phyloP scores from a whole-genome alignment of 2,888 invertebrate genomes.

The Hirtodrosophila trivittata region DNA sequence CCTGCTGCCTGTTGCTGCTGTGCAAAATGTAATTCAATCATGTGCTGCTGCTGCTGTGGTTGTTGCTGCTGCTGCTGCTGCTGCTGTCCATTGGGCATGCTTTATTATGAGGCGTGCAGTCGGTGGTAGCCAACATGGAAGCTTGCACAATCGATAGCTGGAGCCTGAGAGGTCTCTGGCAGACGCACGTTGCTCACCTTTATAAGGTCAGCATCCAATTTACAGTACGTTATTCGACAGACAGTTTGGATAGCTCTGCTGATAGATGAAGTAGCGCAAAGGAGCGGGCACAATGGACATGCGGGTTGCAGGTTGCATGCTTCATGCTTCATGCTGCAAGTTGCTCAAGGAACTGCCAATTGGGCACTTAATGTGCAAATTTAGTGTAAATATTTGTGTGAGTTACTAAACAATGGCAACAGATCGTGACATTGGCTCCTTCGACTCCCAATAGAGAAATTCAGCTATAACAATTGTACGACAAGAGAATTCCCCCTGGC shows the following conservation, averaged over 20 bases:
- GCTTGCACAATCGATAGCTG: conserved; percentile 66
- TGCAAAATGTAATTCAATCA: conserved; percentile 77
- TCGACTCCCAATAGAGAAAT: conserved; percentile 1
- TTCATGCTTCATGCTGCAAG: conserved; percentile 9
- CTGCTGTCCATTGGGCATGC: conserved; percentile 57
- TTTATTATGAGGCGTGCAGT: conserved; percentile 61
- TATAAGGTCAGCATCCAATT: conserved; percentile 78
- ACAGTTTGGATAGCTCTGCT: conserved; percentile 20
- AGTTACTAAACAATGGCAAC: conserved; percentile 28
- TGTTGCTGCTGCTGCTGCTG: conserved; percentile 26
- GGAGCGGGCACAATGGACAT: conserved; percentile 14
- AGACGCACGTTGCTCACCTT: conserved; percentile 82
- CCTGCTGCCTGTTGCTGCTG: conserved; percentile 49
- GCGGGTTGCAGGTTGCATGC: conserved; percentile 4
- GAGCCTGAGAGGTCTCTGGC: conserved; percentile 37
- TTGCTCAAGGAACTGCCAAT: conserved; percentile 22
- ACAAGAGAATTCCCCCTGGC: too few relatives aligned
- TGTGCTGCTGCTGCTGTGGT: conserved; percentile 36
- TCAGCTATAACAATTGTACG: conserved; percentile 1
- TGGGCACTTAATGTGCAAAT: conserved; percentile 38
- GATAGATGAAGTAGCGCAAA: conserved; percentile 25
- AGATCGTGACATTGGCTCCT: conserved; percentile 40
- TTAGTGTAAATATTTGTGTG: conserved; percentile 34
- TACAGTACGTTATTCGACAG: conserved; percentile 31
- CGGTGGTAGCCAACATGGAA: conserved; percentile 43